Evolutionary conservation across 2,113 vertebrate genomes (phyloP), one percentile per base, ranked within the genome.

Genomic region (Dendropsophus ebraccatus): DNA sequence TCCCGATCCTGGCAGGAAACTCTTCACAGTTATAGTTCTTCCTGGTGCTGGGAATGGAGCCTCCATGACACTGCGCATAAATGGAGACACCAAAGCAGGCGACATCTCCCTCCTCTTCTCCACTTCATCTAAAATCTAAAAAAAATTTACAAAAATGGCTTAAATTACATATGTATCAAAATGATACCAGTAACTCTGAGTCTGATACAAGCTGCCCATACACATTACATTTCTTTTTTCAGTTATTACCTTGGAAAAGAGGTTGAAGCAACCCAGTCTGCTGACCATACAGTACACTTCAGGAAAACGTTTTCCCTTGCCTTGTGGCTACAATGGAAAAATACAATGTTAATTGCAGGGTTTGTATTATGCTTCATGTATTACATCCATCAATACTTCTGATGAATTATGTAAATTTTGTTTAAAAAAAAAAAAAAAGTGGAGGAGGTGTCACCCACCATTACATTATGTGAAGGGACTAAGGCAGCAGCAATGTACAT

Each of bases 241-340:
- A 12, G 47, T 75, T 81, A 88, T 95, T 94, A 99, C 98, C 97
- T 99, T 99, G 77, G 98, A 96, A 92, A 99, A 99, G 86, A 99
- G 96, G 91, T 97, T 97, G 95, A 99, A 99, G 92, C 98, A 99
- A 90, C 98, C 98, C 49, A 99, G 91, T 87, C 96, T 96, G 92
- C 98, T 99, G 67, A 99, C 95, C 84, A 99, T 96, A 90, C 98
- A 99, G 89, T 99, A 97, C 0, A 99, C 98, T 81, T 99, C 98
- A 3, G 98, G 98, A 45, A 99, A 96, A 65, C 97, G 94, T 91
- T 97, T 99, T 75, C 97, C 98, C 88, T 95, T 98, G 86, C 97
- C 97, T 90, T 96, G 94, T 69, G 95, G 94, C 95, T 96, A 86
- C 87, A 92, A 91, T 83, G 28, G 86, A 91, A 90, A 47, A 83